Percentiles rank a stretch among this genome's conserved stretches.
phyloP scores from a whole-genome alignment of 2,797 vertebrate genomes.

The Parauchenoglanis ngamensis region DNA sequence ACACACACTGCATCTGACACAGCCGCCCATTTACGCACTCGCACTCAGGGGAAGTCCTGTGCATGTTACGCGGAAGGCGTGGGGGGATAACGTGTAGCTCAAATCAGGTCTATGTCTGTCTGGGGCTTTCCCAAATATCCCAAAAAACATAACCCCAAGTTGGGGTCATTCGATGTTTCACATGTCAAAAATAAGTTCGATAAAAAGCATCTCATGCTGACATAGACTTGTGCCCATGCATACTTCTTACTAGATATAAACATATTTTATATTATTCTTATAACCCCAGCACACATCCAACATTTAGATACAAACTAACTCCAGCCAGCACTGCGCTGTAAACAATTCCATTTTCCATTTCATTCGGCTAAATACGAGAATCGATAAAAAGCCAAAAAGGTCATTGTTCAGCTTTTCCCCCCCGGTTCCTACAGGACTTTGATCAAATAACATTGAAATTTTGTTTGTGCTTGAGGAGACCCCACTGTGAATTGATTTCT shows the following conservation, averaged over 20 bases:
- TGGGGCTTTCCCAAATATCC: slow-evolving; percentile 51
- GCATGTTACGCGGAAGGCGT: slow-evolving; percentile 51
- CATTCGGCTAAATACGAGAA: slow-evolving; percentile 32
- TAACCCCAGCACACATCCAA: not conserved
- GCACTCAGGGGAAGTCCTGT: slow-evolving; percentile 55
- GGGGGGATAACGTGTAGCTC: slow-evolving; percentile 47
- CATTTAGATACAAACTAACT: not conserved
- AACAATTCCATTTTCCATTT: slow-evolving; percentile 26
- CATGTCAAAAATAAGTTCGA: not conserved
- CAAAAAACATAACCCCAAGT: not conserved
- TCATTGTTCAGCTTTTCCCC: slow-evolving; percentile 44
- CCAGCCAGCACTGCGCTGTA: slow-evolving; percentile 1
- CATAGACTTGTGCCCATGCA: not conserved
- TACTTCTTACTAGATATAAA: not conserved
- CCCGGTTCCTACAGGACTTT: slow-evolving; percentile 37
- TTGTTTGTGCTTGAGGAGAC: slow-evolving; percentile 53
- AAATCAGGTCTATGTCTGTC: slow-evolving; percentile 25
- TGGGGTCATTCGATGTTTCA: slow-evolving; percentile 14
- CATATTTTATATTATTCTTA: not conserved
- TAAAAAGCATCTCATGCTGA: not conserved
- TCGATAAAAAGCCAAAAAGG: slow-evolving; percentile 50
- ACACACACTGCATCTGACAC: slow-evolving; percentile 23
- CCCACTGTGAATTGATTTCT: slow-evolving; percentile 57
- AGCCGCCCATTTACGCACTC: slow-evolving; percentile 35
- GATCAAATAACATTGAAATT: slow-evolving; percentile 57